Evolutionary conservation across 2,888 invertebrate species (phyloP), one percentile per base, ranked within the genome.

Genomic region (Cephalotes varians): DNA sequence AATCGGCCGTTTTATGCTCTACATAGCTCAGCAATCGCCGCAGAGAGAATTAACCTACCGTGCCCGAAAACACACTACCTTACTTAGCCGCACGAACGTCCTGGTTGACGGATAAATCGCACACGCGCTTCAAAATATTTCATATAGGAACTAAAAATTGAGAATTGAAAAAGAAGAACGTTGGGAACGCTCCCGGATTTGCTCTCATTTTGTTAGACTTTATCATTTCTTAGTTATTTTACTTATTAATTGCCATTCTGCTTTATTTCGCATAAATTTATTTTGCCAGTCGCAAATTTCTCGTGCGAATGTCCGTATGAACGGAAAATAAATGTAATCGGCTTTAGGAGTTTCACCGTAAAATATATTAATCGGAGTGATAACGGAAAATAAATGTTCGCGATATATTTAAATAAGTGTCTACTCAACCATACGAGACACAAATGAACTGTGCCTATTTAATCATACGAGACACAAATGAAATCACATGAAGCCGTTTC

Each of bases 1-100:
- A 86, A 85, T 90, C 88, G 89, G 88, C 90, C 90, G 92, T 93
- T 94, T 94, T 94, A 93, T 93, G 94, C 94, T 94, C 94, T 94
- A 92, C 91, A 94, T 93, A 94, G 87, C 72, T 91, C 85, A 88
- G 81, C 60, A 85, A 79, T 79, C 84, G 64, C 86, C 81, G 77
- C 65, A 81, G 65, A 86, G 77, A 89, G 91, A 92, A 92, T 91
- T 91, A 92, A 92, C 92, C 90, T 93, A 93, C 87, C 93, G 93
- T 93, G 92, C 92, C 90, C 91, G 91, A 93, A 93, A 93, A 91
- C 91, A 92, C 88, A 92, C 93, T 93, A 92, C 88, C 93, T 92
- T 92, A 92, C 92, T 93, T 92, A 89, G 90, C 82, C 65, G 65
- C 69, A 62, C 73, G 67, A 62, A 74, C 84, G 84, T 89, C 87